A percentile compares a stretch with the other conserved stretches of the same genome.
phyloP scores from a whole-genome alignment of 2,888 invertebrate species.

The Autographa pulchrina region DNA sequence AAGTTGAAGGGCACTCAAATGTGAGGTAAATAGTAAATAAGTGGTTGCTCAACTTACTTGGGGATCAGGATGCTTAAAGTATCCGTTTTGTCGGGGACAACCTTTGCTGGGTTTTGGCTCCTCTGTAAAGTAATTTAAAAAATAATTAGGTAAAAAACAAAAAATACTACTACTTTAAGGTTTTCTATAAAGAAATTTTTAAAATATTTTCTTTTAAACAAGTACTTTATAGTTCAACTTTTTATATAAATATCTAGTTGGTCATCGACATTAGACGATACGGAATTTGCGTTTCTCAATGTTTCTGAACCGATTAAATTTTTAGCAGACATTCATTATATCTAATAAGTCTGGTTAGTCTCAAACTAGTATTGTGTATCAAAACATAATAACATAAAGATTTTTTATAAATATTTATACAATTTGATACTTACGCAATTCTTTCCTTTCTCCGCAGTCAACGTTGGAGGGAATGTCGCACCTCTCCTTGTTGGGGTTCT shows the following conservation, averaged over 20 bases:
- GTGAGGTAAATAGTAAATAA: constrained; percentile 6
- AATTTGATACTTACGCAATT: constrained; percentile 92
- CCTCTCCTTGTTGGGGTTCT: constrained; percentile 92
- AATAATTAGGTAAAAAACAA: not conserved
- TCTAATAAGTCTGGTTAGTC: too few species aligned
- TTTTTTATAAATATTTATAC: too few species aligned
- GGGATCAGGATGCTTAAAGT: constrained; percentile 93
- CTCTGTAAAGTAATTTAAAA: constrained; percentile 86
- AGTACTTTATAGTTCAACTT: too few species aligned
- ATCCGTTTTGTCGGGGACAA: constrained; percentile 94
- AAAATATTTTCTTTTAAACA: too few species aligned
- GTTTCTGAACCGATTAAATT: too few species aligned
- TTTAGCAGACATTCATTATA: too few species aligned
- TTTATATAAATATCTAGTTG: too few species aligned
- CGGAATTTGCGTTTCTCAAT: too few species aligned
- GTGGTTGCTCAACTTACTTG: constrained; percentile 71
- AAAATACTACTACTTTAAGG: not conserved
- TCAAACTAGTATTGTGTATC: too few species aligned
- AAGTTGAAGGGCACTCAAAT: constrained; percentile 12
- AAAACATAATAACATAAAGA: too few species aligned
- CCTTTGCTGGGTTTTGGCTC: constrained; percentile 92
- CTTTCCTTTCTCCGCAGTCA: constrained; percentile 93
- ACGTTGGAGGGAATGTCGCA: constrained; percentile 94
- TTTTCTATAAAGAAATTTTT: too few species aligned
- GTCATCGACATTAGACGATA: too few species aligned